These are phyloP conservation scores for Resseliella maxima DNA, from an alignment of 2,888 invertebrate species.

Conservation along the genomic window DNA sequence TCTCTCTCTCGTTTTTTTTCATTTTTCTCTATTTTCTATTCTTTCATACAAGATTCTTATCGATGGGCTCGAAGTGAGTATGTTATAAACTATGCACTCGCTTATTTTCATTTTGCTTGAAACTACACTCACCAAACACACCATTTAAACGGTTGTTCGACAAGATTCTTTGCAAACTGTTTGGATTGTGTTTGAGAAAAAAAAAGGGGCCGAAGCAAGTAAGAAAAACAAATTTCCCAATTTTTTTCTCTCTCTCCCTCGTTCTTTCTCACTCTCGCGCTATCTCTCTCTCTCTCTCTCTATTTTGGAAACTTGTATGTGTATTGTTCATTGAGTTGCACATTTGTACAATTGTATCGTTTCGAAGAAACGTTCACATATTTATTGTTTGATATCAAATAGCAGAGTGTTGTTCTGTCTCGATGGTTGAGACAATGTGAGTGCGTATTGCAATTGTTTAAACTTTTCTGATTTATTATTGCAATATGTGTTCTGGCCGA, in stretches of 20 bases:
- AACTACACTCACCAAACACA: constrained; percentile 19
- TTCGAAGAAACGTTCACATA: background rate
- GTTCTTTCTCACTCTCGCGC: too few relatives aligned
- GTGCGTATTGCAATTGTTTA: constrained; percentile 42
- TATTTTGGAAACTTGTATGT: background rate
- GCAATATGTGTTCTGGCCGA: background rate
- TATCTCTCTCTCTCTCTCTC: too few relatives aligned
- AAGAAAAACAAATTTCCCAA: constrained; percentile 31
- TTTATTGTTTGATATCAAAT: constrained; percentile 29
- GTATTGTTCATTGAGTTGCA: constrained; percentile 26
- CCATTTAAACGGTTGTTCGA: constrained; percentile 27
- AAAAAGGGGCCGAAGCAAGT: background rate
- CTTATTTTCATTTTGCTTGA: background rate
- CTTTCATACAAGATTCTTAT: background rate
- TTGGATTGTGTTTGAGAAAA: background rate
- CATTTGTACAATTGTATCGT: background rate
- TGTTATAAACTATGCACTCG: constrained; percentile 26
- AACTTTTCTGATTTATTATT: constrained; percentile 41
- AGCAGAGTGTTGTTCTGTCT: background rate
- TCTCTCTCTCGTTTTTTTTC: background rate
- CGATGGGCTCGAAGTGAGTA: background rate
- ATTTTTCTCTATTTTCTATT: too few relatives aligned
- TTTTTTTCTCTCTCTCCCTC: background rate
- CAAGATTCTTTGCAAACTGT: constrained; percentile 43
- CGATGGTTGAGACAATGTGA: background rate